These are phyloP conservation scores for Sphaerophoria taeniata DNA, from an alignment of 2,888 invertebrate species.

Conservation along the genomic window DNA sequence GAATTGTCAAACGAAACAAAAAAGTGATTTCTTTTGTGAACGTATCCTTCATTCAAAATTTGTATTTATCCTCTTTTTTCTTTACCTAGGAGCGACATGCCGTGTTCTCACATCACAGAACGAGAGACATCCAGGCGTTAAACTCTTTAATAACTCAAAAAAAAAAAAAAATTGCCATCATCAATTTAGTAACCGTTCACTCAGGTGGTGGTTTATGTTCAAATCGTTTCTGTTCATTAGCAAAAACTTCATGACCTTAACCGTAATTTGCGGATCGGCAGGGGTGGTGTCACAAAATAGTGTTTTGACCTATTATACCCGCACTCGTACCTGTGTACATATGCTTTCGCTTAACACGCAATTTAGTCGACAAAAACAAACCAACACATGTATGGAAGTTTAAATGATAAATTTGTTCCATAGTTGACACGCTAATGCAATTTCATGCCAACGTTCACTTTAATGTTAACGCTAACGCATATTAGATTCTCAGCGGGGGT, in stretches of 20 bases:
- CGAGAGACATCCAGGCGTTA: conserved; percentile 56
- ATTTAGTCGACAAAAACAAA: conserved; percentile 37
- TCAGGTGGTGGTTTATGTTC: conserved; percentile 26
- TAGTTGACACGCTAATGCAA: conserved; percentile 71
- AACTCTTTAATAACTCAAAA: conserved; percentile 55
- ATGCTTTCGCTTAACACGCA: no score
- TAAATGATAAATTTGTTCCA: conserved; percentile 70
- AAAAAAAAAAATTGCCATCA: conserved; percentile 65
- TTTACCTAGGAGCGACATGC: conserved; percentile 4
- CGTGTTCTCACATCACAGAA: neutral
- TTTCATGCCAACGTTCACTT: conserved; percentile 52
- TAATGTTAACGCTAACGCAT: conserved; percentile 50
- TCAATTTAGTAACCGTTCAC: conserved; percentile 59
- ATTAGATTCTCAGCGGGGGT: conserved; percentile 55
- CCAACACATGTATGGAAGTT: conserved; percentile 32
- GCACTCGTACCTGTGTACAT: neutral
- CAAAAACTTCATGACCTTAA: conserved; percentile 66
- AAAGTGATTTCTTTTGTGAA: conserved; percentile 32
- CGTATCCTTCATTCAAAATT: conserved; percentile 35
- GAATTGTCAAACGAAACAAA: no score
- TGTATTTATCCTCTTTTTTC: conserved; percentile 33
- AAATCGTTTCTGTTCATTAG: conserved; percentile 47
- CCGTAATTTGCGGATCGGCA: conserved; percentile 52
- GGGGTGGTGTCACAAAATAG: conserved; percentile 35
- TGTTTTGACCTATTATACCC: conserved; percentile 61